Base-by-base conservation (phyloP, 2,888 invertebrate species). In the Mycalesis mineus region DNA sequence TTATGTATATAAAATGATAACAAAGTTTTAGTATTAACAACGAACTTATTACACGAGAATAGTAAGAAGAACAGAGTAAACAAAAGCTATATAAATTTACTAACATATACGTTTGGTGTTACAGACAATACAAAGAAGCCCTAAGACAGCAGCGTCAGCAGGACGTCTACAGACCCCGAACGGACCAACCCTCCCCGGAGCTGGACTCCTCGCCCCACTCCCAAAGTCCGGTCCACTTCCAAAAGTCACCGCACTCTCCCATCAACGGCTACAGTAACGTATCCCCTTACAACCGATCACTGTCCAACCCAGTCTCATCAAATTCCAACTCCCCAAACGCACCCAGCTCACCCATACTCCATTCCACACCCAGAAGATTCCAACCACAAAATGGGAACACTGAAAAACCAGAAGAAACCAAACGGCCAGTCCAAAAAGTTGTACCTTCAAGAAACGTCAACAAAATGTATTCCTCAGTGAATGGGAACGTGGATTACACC, bases 111-210 rank as follows among this genome's bases (percentile, higher is more conserved):
- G 22, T 47, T 55, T 51, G 39, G 15, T 60, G 62, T 91, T 88
- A 6, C 87, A 93, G 96, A 85, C 96, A 96, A 90, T 96, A 96
- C 89, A 96, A 96, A 90, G 96, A 96, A 91, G 96, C 96, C 58
- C 83, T 96, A 77, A 94, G 95, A 81, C 95, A 95, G 72, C 96
- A 96, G 82, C 92, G 96, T 68, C 94, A 93, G 64, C 95, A 94
- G 83, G 96, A 95, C 77, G 92, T 95, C 60, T 95, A 95, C 81
- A 91, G 93, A 66, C 92, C 93, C 69, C 92, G 93, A 60, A 91
- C 93, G 67, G 92, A 92, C 66, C 89, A 90, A 49, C 84, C 90
- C 44, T 91, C 91, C 17, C 91, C 92, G 15, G 90, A 91, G 50
- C 82, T 91, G 57, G 91, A 91, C 67, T 88, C 90, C 59, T 85